A percentile compares a stretch with the other conserved stretches of the same genome.
Conservation (phyloP, 2,113 vertebrate genomes). For the human (Homo sapiens) region DNA sequence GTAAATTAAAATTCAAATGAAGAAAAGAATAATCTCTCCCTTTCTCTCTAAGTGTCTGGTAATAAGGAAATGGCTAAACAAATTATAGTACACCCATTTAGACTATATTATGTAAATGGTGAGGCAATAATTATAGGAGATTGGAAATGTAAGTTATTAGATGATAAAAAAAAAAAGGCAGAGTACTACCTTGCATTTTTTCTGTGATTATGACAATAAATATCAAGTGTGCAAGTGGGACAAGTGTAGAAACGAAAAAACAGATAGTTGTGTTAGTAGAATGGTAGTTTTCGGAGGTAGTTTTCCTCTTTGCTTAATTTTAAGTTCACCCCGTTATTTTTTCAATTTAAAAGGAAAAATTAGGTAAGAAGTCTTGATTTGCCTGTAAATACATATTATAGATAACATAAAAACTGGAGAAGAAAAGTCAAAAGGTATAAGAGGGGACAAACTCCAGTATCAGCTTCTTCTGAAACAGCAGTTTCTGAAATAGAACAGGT, state of each 20-base stretch:
- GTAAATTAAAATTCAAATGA: conserved; percentile 52
- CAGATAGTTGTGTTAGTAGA: background rate
- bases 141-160: background rate
- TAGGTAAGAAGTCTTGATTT: background rate
- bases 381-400: background rate
- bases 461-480: background rate
- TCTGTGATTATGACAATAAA: background rate
- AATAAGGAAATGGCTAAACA: conserved; percentile 33
- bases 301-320: background rate
- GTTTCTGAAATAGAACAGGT: background rate
- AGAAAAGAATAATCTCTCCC: background rate
- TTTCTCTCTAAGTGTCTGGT: background rate
- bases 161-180: background rate
- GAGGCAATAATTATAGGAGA: conserved; percentile 19
- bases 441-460: background rate
- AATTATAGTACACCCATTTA: background rate
- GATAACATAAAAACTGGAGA: background rate
- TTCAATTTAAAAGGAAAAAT: background rate
- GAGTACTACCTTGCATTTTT: background rate
- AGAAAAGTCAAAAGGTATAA: background rate
- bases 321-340: background rate
- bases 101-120: conserved; percentile 12
- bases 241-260: background rate
- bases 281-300: background rate
- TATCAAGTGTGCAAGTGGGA: background rate